Evolutionary conservation across 2,797 vertebrate genomes (phyloP), one percentile per base, ranked within the genome.

Genomic region (Cacajao melanocephalus): DNA sequence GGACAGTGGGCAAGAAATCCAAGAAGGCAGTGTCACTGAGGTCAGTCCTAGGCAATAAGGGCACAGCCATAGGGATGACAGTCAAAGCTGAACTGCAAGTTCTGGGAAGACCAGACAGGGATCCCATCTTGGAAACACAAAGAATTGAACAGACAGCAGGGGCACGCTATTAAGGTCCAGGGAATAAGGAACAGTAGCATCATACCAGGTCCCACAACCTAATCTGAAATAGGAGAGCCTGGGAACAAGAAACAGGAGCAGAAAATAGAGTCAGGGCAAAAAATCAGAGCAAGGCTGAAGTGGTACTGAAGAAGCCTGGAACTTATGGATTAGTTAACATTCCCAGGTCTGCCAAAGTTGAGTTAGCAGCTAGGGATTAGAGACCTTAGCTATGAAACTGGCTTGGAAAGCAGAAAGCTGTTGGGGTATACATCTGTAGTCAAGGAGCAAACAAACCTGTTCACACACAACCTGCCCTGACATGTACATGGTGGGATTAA

Each of bases 211-310:
- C 48, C 89, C 50, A 76, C 39, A 78, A 61, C 24, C 57, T 52
- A 92, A 86, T 58, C 26, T 85, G 78, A 73, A 96, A 64, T 46
- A 55, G 55, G 30, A 94, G 44, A 33, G 39, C 67, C 48, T 86
- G 24, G 36, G 81, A 50, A 96, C 12, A 52, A 95, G 64, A 36
- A 96, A 81, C 15, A 84, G 96, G 55, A 48, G 11, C 81, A 95
- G 80, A 80, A 55, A 92, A 78, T 39, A 87, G 75, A 96, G 61
- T 12, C 48, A 92, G 52, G 52, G 17, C 33, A 33, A 81, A 93
- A 26, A 64, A 50, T 55, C 48, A 76, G 44, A 90, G 55, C 73
- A 75, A 92, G 30, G 39, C 28, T 90, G 24, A 58, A 50, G 17
- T 7, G 17, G n/a, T 24, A 41, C 17, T 52, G 30, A 84, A 90